A percentile compares a stretch with the other conserved stretches of the same genome.
phyloP scores from a whole-genome alignment of 2,888 invertebrate genomes.

The Pherbina coryleti region DNA sequence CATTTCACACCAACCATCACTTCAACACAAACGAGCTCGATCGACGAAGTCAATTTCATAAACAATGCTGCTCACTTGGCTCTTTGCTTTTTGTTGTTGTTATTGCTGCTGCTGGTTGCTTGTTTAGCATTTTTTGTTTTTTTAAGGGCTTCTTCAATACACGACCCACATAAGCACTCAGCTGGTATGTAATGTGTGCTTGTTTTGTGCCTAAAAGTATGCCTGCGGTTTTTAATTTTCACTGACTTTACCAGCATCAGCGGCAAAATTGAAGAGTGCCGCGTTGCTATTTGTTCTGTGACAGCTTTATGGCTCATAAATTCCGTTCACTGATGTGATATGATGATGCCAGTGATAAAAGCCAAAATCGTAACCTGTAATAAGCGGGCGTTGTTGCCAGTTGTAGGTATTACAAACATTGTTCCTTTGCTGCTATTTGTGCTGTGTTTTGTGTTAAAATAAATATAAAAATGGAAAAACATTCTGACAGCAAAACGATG shows the following conservation, averaged over 20 bases:
- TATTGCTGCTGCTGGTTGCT: no score
- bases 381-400: neutral
- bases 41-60: neutral
- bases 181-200: neutral
- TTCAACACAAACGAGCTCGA: neutral
- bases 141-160: neutral
- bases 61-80: neutral
- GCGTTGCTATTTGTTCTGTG: slow-evolving; percentile 20
- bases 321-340: slow-evolving; percentile 15
- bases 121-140: no score
- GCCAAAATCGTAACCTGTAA: slow-evolving; percentile 1
- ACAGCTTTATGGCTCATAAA: slow-evolving; percentile 38
- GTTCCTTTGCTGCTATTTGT: neutral
- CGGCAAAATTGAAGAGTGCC: neutral
- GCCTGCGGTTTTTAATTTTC: slow-evolving; percentile 12
- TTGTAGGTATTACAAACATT: neutral
- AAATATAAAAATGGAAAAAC: neutral
- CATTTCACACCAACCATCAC: no score
- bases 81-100: neutral
- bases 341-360: slow-evolving; percentile 20
- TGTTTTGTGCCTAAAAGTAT: slow-evolving; percentile 21
- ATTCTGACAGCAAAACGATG: neutral
- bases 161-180: neutral
- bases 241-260: neutral
- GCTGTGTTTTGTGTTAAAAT: neutral